Percentiles rank a stretch among this genome's conserved stretches.
Conservation (phyloP, 2,113 vertebrate species). For the Coturnix japonica region DNA sequence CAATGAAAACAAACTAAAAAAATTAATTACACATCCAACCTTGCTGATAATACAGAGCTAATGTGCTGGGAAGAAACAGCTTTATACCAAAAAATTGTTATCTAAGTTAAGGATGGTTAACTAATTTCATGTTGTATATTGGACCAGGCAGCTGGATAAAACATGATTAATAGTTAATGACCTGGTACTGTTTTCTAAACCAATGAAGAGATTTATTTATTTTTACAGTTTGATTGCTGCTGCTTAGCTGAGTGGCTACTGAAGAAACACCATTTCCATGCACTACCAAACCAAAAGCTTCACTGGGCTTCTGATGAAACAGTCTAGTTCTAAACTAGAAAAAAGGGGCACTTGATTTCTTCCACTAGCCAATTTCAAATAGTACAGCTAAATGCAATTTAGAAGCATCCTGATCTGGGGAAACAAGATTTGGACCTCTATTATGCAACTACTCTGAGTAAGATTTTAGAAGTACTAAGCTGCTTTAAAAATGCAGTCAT, state of each 20-base stretch:
- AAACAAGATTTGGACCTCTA: background rate
- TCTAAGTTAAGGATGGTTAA: background rate
- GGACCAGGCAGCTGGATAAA: background rate
- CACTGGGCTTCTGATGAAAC: background rate
- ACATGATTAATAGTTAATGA: background rate
- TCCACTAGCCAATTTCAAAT: background rate
- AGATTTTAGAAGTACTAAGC: background rate
- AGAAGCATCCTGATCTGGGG: background rate
- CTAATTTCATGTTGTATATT: background rate
- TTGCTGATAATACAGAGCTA: background rate
- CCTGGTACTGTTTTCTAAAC: background rate
- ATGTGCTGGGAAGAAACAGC: background rate
- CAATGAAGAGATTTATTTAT: background rate
- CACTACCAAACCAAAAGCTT: background rate
- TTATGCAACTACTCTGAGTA: background rate
- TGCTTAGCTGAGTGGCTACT: background rate
- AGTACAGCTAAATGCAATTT: background rate
- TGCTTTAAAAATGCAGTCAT: background rate
- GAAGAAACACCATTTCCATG: background rate
- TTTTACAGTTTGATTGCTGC: background rate
- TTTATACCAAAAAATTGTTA: background rate
- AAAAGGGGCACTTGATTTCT: background rate
- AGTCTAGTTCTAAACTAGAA: fast-evolving
- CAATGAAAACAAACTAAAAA: background rate
- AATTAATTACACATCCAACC: background rate